These are phyloP conservation scores for Cyclura pinguis DNA, from an alignment of 2,797 vertebrate genomes.

Conservation along the genomic window DNA sequence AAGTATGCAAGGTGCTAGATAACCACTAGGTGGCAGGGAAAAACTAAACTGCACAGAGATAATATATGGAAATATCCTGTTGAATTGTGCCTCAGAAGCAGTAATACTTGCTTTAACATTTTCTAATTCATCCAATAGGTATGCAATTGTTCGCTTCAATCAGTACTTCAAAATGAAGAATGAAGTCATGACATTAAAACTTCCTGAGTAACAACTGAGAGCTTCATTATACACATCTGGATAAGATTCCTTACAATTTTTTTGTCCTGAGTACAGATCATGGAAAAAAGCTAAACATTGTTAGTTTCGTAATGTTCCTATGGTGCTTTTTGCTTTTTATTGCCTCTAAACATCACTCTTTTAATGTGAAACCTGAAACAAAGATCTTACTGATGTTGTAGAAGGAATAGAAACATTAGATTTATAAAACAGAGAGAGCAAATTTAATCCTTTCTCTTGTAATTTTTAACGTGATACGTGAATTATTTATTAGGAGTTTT, in stretches of 20 bases:
- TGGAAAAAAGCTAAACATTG: slow-evolving; percentile 78
- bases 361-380: slow-evolving; percentile 78
- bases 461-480: slow-evolving; percentile 78
- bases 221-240: slow-evolving; percentile 63
- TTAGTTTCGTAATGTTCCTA: slow-evolving; percentile 79
- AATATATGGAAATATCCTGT: background rate
- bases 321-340: slow-evolving; percentile 81
- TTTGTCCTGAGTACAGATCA: slow-evolving; percentile 75
- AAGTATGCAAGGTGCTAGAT: slow-evolving; percentile 1
- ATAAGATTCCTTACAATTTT: slow-evolving; percentile 64
- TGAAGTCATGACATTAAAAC: slow-evolving; percentile 84
- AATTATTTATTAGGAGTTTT: slow-evolving; percentile 81
- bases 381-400: slow-evolving; percentile 75
- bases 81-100: background rate
- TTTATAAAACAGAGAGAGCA: slow-evolving; percentile 72
- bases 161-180: slow-evolving; percentile 99
- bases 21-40: slow-evolving; percentile 76
- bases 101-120: slow-evolving; percentile 21
- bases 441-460: slow-evolving; percentile 74
- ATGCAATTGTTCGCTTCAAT: slow-evolving; percentile 94
- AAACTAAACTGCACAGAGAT: background rate
- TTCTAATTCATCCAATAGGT: slow-evolving; percentile 79
- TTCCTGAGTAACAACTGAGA: slow-evolving; percentile 87
- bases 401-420: slow-evolving; percentile 77
- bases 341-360: slow-evolving; percentile 78